phyloP scores from a whole-genome alignment of 2,797 vertebrate genomes.

The Ataeniobius toweri region DNA sequence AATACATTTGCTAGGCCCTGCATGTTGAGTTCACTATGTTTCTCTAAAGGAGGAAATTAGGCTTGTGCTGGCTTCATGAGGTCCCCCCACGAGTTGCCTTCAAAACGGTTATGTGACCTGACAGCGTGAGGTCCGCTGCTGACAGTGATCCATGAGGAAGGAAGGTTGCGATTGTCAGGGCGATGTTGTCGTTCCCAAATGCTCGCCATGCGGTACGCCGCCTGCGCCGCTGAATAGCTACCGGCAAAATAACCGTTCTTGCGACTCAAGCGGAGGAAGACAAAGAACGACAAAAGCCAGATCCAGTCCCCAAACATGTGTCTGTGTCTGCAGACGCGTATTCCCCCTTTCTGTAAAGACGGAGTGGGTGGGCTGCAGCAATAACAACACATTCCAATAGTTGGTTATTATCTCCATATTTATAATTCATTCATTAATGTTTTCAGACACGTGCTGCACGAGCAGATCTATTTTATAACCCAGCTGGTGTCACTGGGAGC shows the following conservation, averaged over 20 bases:
- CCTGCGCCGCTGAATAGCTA: conserved; percentile 66
- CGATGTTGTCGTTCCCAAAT: conserved; percentile 55
- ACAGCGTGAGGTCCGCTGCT: conserved; percentile 69
- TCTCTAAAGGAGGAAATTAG: conserved; percentile 37
- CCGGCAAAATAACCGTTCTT: conserved; percentile 58
- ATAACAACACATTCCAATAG: conserved; percentile 4
- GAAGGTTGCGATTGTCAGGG: conserved; percentile 74
- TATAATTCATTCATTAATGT: neutral
- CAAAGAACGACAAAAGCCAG: conserved; percentile 61
- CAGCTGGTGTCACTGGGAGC: conserved; percentile 11
- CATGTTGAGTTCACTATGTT: conserved; percentile 25
- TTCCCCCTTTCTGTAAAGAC: neutral
- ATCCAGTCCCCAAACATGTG: conserved; percentile 42
- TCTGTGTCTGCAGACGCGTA: conserved; percentile 18
- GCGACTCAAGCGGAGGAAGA: conserved; percentile 44
- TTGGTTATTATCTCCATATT: neutral
- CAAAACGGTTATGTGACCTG: conserved; percentile 75
- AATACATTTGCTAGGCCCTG: neutral
- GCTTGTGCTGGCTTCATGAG: conserved; percentile 49
- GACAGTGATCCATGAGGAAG: conserved; percentile 70
- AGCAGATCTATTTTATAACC: neutral
- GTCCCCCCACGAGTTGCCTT: conserved; percentile 52
- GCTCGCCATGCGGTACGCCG: conserved; percentile 58
- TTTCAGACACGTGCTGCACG: conserved; percentile 17
- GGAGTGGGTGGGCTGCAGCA: neutral